Base-by-base conservation (phyloP, 1,140 invertebrate genomes). In the Amphibalanus amphitrite region DNA sequence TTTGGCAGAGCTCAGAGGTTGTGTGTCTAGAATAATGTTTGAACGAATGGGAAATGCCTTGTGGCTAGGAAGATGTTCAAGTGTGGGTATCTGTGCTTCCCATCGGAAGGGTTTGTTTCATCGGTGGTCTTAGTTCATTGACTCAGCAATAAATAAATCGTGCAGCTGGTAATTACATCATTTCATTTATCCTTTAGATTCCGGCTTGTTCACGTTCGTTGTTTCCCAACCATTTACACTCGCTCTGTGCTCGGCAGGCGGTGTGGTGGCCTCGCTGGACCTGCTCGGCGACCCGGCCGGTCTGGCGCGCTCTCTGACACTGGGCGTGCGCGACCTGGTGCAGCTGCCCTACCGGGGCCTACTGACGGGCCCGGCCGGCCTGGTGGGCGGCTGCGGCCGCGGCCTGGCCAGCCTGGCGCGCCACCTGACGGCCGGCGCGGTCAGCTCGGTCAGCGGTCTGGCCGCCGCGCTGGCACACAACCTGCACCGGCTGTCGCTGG, bases 241-340 rank as follows among this genome's bases (percentile, higher is more conserved):
- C n/a, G 33, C 33, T 38, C 33, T 38, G 33, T 38, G 33, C 33
- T 38, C 47, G 6, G 1, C 47, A 59, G 47, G 65, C 0, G 95
- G 92, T 90, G 90, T 97, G 1, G 88, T 97, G 28, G 93, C 93
- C 29, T 95, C 93, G 0, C 80, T 97, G 69, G 94, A 97, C 81
- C 85, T 97, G 59, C 80, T 97, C 8, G 94, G 93, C 15, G 89
- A 87, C 78, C 94, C 94, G 13, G 92, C 92, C 70, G 92, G 91
- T 17, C 83, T 97, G 67, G 91, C 92, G 0, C 85, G 93, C 69
- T 90, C 89, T 15, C 85, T 97, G 59, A 88, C 89, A 25, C 87
- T 85, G 6, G 94, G 94, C 0, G 80, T 95, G 0, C 85, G 88
- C 70, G 94, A 96, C 77, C 90, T 97, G 76, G 84, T 95, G 8